Base-by-base conservation (phyloP, 2,888 invertebrate genomes). In the Bimastos eiseni region DNA sequence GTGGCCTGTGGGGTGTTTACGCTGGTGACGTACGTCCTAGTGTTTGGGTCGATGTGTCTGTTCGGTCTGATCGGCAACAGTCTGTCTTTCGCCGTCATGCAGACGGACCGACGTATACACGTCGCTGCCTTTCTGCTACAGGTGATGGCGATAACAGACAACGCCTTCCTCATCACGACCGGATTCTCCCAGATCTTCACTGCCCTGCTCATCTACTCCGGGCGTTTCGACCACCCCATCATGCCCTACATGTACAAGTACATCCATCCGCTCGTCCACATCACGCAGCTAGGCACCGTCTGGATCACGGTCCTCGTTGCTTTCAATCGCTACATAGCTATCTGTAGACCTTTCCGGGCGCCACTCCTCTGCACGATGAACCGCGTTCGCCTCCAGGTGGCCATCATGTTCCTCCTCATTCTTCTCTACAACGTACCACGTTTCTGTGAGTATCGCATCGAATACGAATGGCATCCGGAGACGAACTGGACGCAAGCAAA, bases 281-380 rank as follows among this genome's bases (percentile, higher is more conserved):
- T 92, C 86, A 92, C 93, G 3, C 93, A 93, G 91, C 89, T 93
- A 49, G 90, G 83, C 33, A 93, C 93, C 6, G 92, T 93, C n/a
- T 93, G 92, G 93, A 92, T 93, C 89, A 93, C 92, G 0, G 93
- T 93, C 30, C 92, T 93, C 44, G 92, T 93, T 70, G 92, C 93
- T 19, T 91, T 92, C 86, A 93, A 93, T 90, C 92, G 93, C 88
- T 93, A 91, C 91, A 91, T 93, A 55, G 93, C 93, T 88, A 92
- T 93, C 70, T 93, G 93, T 83, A 89, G 91, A 70, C 93, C 93
- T 2, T 93, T 93, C 92, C 91, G 91, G 49, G 92, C 93, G 21
- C 91, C 90, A 33, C 89, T 70, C 55, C 91, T 91, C 41, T 92
- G 92, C 91, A 92, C 92, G 11, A 90, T 91, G 89, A 91, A 83